phyloP scores from a whole-genome alignment of 2,888 invertebrate species.

The Lypha dubia region DNA sequence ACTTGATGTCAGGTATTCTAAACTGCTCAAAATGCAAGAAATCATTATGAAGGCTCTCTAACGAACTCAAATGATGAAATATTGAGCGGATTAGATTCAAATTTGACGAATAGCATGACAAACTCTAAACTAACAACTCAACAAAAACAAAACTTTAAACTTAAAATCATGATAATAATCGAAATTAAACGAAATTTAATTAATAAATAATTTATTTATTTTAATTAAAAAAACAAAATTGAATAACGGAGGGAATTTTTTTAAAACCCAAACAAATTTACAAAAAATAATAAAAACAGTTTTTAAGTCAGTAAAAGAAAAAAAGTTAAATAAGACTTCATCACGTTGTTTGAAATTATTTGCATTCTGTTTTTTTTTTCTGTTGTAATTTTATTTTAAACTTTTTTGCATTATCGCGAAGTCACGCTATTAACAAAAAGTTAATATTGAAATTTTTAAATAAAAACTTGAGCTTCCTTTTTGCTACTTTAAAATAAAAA shows the following conservation, averaged over 20 bases:
- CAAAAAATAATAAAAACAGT: background rate
- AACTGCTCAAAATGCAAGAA: too few relatives aligned
- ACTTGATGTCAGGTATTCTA: too few relatives aligned
- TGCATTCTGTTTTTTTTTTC: constrained; percentile 25
- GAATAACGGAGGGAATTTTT: background rate
- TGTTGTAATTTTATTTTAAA: constrained; percentile 6
- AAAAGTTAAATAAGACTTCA: constrained; percentile 5
- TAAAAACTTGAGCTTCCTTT: too few relatives aligned
- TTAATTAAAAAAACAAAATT: background rate
- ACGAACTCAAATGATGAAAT: too few relatives aligned
- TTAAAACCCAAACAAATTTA: background rate
- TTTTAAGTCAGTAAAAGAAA: constrained; percentile 16
- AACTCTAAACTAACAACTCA: too few relatives aligned
- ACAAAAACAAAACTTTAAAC: background rate
- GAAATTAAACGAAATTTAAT: constrained; percentile 3
- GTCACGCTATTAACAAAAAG: constrained; percentile 54
- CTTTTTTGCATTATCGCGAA: constrained; percentile 40
- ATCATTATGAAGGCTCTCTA: too few relatives aligned
- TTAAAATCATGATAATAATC: background rate
- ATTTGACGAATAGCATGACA: background rate
- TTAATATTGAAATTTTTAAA: background rate
- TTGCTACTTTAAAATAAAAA: too few relatives aligned
- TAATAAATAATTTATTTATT: background rate
- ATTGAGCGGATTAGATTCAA: too few relatives aligned
- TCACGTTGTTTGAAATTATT: constrained; percentile 59